Base-by-base conservation (phyloP, 1,140 invertebrate genomes). In the Bombus terrestris region DNA sequence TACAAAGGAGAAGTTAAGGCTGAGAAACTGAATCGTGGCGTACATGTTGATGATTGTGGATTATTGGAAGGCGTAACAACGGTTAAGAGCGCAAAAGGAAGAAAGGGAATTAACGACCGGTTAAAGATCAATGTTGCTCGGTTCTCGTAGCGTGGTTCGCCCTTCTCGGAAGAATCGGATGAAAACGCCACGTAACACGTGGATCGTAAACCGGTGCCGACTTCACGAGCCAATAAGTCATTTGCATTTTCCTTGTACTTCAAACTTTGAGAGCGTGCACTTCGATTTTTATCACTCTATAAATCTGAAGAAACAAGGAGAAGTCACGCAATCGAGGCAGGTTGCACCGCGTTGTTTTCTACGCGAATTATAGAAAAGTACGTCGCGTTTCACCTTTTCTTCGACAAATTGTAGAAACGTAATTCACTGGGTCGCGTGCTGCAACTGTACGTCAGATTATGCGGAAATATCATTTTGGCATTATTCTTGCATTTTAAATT, bases 41-140 rank as follows among this genome's bases (percentile, higher is more conserved):
- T 5, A 12, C 13, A 32, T 18, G 28, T 32, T 3, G 35, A 43
- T 62, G 59, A 18, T 18, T 2, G 53, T 43, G 43, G 28, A 53
- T 59, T 15, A 62, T 53, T 41, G 81, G 13, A 39, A 83, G 62
- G 32, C 76, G n/a, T 62, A 62, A 57, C 39, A 28, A 68, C 72
- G 74, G 41, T 64, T 47, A 43, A 76, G 28, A 32, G 57, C 15
- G 18, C n/a, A 53, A 47, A 1, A 73, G 71, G 9, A 47, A 37
- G n/a, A 22, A 28, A 83, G 69, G 57, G 47, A 41, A 68, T 15
- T 15, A 37, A 77, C 72, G 64, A 69, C 73, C 81, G 81, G 82
- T 84, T 78, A 37, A 75, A 69, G 75, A 84, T 84, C 82, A 71
- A 84, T 72, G 75, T 43, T 84, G 66, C 53, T 71, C 74, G 22